Percentiles rank a stretch among this genome's conserved stretches.
Evolutionary conservation across 2,113 vertebrate species (phyloP).

Genomic region (Ameiurus melas): DNA sequence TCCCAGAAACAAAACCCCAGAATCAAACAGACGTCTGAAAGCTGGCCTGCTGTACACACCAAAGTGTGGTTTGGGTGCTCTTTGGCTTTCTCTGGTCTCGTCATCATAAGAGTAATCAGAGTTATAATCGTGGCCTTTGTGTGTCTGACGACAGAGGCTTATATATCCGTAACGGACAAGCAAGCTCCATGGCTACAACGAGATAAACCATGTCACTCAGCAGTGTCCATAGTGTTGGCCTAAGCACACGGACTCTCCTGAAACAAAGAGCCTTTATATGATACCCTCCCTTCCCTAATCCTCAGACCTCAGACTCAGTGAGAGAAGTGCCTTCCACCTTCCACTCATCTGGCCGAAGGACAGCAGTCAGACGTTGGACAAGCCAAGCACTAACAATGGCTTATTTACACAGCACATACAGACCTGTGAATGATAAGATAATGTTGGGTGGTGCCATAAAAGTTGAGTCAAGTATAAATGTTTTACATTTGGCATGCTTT

Average conservation of each 20-base stretch:
- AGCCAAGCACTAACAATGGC: neutral
- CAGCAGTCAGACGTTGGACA: slow-evolving; percentile 19
- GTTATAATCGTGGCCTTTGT: slow-evolving; percentile 44
- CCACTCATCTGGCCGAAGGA: slow-evolving; percentile 26
- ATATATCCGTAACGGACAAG: slow-evolving; percentile 35
- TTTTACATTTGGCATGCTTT: neutral
- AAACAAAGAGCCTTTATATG: slow-evolving; percentile 56
- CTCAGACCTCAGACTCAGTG: neutral
- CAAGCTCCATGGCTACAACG: slow-evolving; percentile 40
- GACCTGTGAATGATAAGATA: neutral
- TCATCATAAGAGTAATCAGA: slow-evolving; percentile 38
- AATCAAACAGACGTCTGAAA: neutral
- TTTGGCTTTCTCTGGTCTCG: slow-evolving; percentile 24
- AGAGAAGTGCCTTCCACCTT: slow-evolving; percentile 28
- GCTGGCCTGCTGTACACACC: neutral
- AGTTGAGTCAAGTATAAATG: neutral
- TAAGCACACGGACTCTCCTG: slow-evolving; percentile 28
- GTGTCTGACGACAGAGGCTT: slow-evolving; percentile 35
- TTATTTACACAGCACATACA: neutral
- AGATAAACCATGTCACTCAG: slow-evolving; percentile 53
- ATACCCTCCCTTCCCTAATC: slow-evolving; percentile 22
- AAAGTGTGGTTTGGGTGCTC: neutral
- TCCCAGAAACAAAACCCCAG: neutral
- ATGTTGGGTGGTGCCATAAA: neutral
- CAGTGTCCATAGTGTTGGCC: slow-evolving; percentile 33